These are phyloP conservation scores for Poicephalus gulielmi DNA, from an alignment of 2,113 vertebrate genomes.

Conservation along the genomic window DNA sequence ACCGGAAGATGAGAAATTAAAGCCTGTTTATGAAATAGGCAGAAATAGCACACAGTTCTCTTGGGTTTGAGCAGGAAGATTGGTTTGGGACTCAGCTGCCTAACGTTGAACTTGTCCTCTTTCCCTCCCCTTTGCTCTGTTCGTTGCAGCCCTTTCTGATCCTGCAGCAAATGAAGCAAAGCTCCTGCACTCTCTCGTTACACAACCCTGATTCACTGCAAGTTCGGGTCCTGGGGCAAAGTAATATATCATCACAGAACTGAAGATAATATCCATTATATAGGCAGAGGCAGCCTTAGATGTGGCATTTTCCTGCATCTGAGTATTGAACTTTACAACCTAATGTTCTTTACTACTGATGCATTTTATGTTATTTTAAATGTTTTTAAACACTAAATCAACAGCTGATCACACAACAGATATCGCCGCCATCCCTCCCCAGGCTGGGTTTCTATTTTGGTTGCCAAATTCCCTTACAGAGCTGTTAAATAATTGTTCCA, in stretches of 20 bases:
- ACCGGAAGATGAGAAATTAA: neutral
- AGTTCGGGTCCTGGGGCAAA: neutral
- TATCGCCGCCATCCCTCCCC: neutral
- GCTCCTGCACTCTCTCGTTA: neutral
- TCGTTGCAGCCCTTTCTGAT: neutral
- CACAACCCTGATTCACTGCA: neutral
- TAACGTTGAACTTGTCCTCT: neutral
- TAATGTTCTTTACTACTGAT: neutral
- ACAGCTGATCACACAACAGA: neutral
- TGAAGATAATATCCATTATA: neutral
- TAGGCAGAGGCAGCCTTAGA: neutral
- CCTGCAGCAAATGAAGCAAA: neutral
- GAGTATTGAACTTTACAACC: slow-evolving; percentile 9
- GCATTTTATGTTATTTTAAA: neutral
- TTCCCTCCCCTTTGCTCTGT: rapidly evolving
- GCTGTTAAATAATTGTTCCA: neutral
- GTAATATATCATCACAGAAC: neutral
- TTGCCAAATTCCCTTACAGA: neutral
- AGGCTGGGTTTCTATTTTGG: neutral
- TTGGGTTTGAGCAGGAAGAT: neutral
- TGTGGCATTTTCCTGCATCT: neutral
- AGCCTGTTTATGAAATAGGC: neutral
- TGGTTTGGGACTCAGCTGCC: neutral
- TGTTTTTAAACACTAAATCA: slow-evolving; percentile 19
- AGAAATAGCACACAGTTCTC: neutral